Base-by-base conservation (phyloP, 1,140 invertebrate genomes). In the Penaeus chinensis region DNA sequence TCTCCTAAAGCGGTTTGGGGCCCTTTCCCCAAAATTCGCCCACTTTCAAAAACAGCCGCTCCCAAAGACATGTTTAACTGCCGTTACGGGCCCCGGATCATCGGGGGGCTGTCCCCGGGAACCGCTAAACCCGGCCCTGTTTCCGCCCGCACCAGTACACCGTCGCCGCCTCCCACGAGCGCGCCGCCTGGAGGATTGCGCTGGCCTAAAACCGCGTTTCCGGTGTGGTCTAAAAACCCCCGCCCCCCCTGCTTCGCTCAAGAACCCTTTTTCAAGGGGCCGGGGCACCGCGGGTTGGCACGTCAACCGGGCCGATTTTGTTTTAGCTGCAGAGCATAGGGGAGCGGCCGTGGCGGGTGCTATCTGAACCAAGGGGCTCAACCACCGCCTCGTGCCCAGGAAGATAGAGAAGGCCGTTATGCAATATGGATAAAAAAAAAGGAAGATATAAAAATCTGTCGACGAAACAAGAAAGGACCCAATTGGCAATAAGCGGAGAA, bases 41-140 rank as follows among this genome's bases (percentile, higher is more conserved):
- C 85, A 84, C 62, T n/a, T 87, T 0, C n/a, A n/a, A n/a, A 85
- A 87, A 32, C 69, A 62, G 42, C 89, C 89, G 2, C 37, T 89
- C 2, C 87, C n/a, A n/a, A 89, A 65, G 79, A 87, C 62, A 32
- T 85, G n/a, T 84, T 89, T 63, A 89, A 87, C 47, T 89, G 84
- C 32, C 78, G 82, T 62, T 87, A 77, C 47, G 61, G n/a, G n/a
- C n/a, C 85, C n/a, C 87, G 71, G 69, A 87, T 89, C 24, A 83
- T 89, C 37, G 37, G 87, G 54, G 89, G 84, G 5, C 66, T 89
- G 13, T 87, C 89, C 11, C 22, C 79, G 0, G 76, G 22, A 66
- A 87, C 54, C 60, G 85, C 22, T 65, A 22, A 19, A 76, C 37
- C 80, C 65, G 3, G 79, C 85, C 60, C 62, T 82, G 80, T 63